Evolutionary conservation across 1,140 invertebrate genomes (phyloP), one percentile per base, ranked within the genome.

Genomic region (Chironomus tepperi): DNA sequence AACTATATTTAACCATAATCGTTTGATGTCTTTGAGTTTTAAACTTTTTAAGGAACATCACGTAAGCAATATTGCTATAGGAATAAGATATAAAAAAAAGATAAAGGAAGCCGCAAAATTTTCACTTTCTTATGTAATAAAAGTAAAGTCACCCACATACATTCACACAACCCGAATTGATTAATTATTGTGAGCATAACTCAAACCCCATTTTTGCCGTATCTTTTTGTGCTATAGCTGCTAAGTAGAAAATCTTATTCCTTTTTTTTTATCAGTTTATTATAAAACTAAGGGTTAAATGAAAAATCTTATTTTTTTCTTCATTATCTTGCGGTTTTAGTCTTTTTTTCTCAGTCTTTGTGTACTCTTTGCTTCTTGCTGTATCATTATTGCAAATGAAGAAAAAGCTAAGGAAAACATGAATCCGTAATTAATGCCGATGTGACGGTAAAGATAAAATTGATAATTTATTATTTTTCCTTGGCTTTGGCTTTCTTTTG

Each of bases 241-340:
- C 24, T 34, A 34, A 15, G 47, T 57, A n/a, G n/a, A 57, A 57
- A 57, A 57, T 57, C 47, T 57, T 15, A 12, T 47, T 47, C 9
- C 43, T 57, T 57, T 57, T 10, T 18, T 70, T 70, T 70, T 70
- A 70, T 70, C 65, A 70, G 65, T 70, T 70, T 18, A 70, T 70
- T 70, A 57, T 57, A 57, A 57, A 57, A 57, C 47, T 57, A 18
- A 18, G 65, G 65, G 65, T 70, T 70, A 70, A 70, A 70, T 57
- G 47, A 57, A n/a, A 70, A 18, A 70, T 8, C 7, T 70, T 70
- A n/a, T 34, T 34, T 34, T 34, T 34, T 34, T 34, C 24, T 70
- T 18, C 65, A 70, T 70, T 70, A 70, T 70, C 65, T 70, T 70
- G 65, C 65, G 65, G 65, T 70, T 70, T 67, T 67, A 8, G n/a